Evolutionary conservation across 2,113 vertebrate genomes (phyloP).

Genomic region (Oreotragus oreotragus): DNA sequence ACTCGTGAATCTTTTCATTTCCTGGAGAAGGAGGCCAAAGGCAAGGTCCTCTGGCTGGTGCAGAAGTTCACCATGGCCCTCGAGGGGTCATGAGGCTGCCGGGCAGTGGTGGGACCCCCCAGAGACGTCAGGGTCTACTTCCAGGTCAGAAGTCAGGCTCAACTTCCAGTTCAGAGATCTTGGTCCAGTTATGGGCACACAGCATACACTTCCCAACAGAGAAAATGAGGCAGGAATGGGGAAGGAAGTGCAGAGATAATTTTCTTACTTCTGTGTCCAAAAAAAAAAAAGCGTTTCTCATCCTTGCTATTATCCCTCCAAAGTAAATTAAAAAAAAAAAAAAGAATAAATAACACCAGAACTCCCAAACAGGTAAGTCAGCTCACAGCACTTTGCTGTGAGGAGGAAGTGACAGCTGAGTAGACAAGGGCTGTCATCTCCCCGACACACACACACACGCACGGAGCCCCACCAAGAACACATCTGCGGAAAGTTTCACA

Average conservation of each 20-base stretch:
- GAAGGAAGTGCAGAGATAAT: accelerated
- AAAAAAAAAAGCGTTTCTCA: neutral
- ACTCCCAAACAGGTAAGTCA: neutral
- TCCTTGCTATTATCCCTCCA: neutral
- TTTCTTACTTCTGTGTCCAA: neutral
- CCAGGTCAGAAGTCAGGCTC: neutral
- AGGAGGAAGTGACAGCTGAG: neutral
- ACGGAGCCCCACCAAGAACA: neutral
- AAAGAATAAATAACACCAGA: neutral
- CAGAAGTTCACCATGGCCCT: neutral
- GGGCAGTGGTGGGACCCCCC: neutral
- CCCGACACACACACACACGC: no score
- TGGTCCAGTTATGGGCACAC: accelerated
- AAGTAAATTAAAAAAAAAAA: neutral
- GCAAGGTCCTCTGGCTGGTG: neutral
- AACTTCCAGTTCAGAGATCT: neutral
- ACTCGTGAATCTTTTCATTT: accelerated
- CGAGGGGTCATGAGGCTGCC: neutral
- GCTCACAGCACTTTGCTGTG: neutral
- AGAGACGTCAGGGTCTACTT: neutral
- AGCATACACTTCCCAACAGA: neutral
- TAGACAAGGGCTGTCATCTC: accelerated
- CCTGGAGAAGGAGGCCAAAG: neutral
- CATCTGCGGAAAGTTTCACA: neutral
- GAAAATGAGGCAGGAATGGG: neutral